A percentile compares a stretch with the other conserved stretches of the same genome.
Conservation (phyloP, 2,113 vertebrate species). For the Cebidichthys violaceus region DNA sequence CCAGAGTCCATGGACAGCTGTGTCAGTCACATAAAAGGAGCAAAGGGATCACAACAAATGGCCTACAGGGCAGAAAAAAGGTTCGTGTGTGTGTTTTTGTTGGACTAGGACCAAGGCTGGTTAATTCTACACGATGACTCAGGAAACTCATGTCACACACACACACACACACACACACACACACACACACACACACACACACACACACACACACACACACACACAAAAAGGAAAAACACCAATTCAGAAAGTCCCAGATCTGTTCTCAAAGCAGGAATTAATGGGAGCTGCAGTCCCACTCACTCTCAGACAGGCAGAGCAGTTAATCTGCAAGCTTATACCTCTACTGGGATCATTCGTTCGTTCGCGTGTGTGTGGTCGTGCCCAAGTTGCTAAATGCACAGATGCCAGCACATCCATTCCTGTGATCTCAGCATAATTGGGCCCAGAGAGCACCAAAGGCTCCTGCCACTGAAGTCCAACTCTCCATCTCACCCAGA, state of each 20-base stretch:
- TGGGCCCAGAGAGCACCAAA: constrained; percentile 20
- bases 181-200: neutral
- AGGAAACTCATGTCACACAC: constrained; percentile 9
- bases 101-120: constrained; percentile 14
- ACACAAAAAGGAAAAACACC: constrained; percentile 8
- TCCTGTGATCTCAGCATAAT: constrained; percentile 39
- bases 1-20: constrained; percentile 20
- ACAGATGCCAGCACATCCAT: constrained; percentile 48
- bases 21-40: constrained; percentile 44
- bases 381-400: constrained; percentile 31
- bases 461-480: constrained; percentile 22
- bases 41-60: constrained; percentile 16
- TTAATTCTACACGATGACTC: constrained; percentile 51
- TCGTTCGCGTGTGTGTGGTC: no score
- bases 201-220: neutral
- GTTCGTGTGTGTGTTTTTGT: neutral
- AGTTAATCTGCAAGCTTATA: constrained; percentile 50
- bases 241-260: constrained; percentile 24
- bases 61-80: neutral
- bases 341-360: constrained; percentile 17
- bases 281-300: constrained; percentile 44
- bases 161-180: neutral
- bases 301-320: constrained; percentile 44
- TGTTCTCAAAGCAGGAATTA: constrained; percentile 57
- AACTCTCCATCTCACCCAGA: constrained; percentile 6